Evolutionary conservation across 2,797 vertebrate genomes (phyloP).

Genomic region (Mormyrus hasselquistii): DNA sequence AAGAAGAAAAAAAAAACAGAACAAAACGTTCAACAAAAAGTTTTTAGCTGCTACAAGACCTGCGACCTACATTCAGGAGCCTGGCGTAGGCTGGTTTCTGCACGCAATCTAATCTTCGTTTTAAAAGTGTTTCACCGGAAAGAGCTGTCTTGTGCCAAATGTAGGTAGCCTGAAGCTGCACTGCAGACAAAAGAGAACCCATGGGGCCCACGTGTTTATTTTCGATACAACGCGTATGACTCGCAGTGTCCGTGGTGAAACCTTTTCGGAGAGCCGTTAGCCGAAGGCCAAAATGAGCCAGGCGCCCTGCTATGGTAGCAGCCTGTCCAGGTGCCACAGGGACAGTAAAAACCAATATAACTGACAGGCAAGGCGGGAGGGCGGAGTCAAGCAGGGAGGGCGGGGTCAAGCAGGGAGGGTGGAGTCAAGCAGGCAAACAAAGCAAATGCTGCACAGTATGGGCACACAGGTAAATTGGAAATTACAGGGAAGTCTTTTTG

Average conservation of each 20-base stretch:
- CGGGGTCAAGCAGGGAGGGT: too few species aligned
- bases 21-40: conserved; percentile 6
- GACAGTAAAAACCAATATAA: neutral
- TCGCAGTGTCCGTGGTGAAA: neutral
- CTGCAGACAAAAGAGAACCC: neutral
- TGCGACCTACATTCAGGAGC: conserved; percentile 5
- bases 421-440: neutral
- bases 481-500: neutral
- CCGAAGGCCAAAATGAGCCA: neutral
- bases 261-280: neutral
- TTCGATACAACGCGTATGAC: neutral
- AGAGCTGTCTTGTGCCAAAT: neutral
- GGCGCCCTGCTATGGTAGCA: neutral
- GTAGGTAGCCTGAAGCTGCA: neutral
- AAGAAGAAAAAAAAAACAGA: neutral
- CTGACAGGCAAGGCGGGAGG: neutral
- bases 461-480: neutral
- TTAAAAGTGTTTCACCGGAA: neutral
- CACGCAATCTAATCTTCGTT: conserved; percentile 16
- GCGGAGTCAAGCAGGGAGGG: too few species aligned
- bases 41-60: conserved; percentile 27
- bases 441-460: neutral
- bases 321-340: neutral
- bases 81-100: conserved; percentile 14
- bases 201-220: neutral